A percentile compares a stretch with the other conserved stretches of the same genome.
Conservation (phyloP, 2,113 vertebrate species). For the Petrocephalus zakoni region DNA sequence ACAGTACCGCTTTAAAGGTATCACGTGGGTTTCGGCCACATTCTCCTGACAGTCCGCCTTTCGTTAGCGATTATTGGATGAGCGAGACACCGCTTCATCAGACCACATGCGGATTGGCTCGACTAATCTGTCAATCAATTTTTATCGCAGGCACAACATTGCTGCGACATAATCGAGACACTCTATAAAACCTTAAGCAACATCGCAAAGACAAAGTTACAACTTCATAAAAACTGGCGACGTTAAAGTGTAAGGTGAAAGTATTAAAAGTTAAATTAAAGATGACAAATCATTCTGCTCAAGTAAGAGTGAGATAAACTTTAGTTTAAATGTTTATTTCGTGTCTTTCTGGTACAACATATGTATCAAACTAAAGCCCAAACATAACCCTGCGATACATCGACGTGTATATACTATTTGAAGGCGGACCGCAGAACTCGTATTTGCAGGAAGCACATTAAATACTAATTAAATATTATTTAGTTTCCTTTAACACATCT, state of each 20-base stretch:
- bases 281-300: neutral
- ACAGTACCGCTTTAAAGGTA: slow-evolving; percentile 33
- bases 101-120: slow-evolving; percentile 48
- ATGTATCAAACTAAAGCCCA: neutral
- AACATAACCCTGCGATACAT: neutral
- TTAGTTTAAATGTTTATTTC: neutral
- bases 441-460: neutral
- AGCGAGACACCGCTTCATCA: slow-evolving; percentile 33
- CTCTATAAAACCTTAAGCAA: slow-evolving; percentile 25
- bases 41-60: slow-evolving; percentile 40
- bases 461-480: neutral
- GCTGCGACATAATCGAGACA: slow-evolving; percentile 58
- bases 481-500: neutral
- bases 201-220: neutral
- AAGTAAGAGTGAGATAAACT: neutral
- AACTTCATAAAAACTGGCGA: slow-evolving; percentile 1
- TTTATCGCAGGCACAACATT: slow-evolving; percentile 57
- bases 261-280: neutral
- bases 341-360: neutral
- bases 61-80: slow-evolving; percentile 50
- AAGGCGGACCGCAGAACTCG: neutral
- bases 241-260: neutral
- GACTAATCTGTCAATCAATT: slow-evolving; percentile 50
- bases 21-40: slow-evolving; percentile 48
- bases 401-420: neutral